A percentile compares a stretch with the other conserved stretches of the same genome.
phyloP scores from a whole-genome alignment of 2,888 invertebrate genomes.

The Rotaria socialis region DNA sequence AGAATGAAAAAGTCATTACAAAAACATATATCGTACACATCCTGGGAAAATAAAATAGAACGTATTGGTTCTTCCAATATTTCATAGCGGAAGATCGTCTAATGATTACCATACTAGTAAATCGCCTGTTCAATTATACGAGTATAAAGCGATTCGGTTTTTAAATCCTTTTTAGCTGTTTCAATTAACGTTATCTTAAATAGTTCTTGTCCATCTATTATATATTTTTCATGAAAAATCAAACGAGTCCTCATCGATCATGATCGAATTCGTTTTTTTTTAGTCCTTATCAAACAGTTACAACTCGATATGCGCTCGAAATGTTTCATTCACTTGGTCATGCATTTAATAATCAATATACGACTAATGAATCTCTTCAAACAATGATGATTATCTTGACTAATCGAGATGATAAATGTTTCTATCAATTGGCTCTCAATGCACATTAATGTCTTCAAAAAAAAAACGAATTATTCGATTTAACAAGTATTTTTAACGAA shows the following conservation, averaged over 20 bases:
- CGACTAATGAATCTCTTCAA: neutral
- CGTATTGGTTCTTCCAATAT: too few relatives aligned
- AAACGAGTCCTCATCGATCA: neutral
- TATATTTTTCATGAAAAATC: too few relatives aligned
- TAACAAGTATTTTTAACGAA: neutral
- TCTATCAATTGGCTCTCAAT: neutral
- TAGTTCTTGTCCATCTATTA: too few relatives aligned
- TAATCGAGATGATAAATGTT: neutral
- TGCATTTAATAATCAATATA: neutral
- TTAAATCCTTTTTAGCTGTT: too few relatives aligned
- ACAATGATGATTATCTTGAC: neutral
- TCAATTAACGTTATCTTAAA: too few relatives aligned
- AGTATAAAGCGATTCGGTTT: too few relatives aligned
- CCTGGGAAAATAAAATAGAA: too few relatives aligned
- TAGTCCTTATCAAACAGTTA: neutral
- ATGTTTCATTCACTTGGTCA: neutral
- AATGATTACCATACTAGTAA: too few relatives aligned
- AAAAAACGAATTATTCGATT: neutral
- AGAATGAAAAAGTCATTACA: too few relatives aligned
- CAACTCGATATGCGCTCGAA: neutral
- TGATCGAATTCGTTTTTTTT: neutral
- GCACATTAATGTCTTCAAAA: neutral
- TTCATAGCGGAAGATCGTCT: too few relatives aligned
- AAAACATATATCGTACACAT: too few relatives aligned
- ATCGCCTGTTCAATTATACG: too few relatives aligned